Conservation (phyloP, 2,113 vertebrate species). For the Trinectes maculatus region DNA sequence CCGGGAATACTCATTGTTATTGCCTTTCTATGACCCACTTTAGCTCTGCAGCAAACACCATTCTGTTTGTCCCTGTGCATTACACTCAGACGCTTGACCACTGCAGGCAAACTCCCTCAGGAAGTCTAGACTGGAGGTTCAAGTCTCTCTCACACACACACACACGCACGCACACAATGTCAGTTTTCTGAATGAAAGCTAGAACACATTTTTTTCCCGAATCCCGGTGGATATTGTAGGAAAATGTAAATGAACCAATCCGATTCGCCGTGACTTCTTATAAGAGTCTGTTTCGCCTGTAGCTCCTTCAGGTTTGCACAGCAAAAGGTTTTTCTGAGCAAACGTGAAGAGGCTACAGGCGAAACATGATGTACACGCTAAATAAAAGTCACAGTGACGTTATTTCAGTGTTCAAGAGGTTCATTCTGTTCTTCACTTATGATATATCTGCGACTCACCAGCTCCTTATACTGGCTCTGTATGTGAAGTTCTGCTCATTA, state of each 20-base stretch:
- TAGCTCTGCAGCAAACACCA: slow-evolving; percentile 61
- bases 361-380: too few relatives aligned
- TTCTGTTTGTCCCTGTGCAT: slow-evolving; percentile 74
- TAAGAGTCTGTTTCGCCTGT: too few relatives aligned
- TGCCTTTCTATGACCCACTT: slow-evolving; percentile 65
- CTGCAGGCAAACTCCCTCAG: slow-evolving; percentile 48
- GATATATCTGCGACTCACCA: background rate
- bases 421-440: background rate
- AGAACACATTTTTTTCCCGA: slow-evolving; percentile 23
- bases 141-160: slow-evolving; percentile 13
- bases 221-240: slow-evolving; percentile 19
- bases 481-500: too few relatives aligned
- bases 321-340: too few relatives aligned
- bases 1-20: slow-evolving; percentile 25
- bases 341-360: too few relatives aligned
- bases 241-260: too few relatives aligned
- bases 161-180: slow-evolving; percentile 9
- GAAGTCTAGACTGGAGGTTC: slow-evolving; percentile 41
- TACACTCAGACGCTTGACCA: slow-evolving; percentile 65
- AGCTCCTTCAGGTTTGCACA: too few relatives aligned
- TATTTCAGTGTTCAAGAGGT: too few relatives aligned
- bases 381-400: too few relatives aligned
- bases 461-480: background rate
- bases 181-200: slow-evolving; percentile 32
- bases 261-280: too few relatives aligned